Evolutionary conservation across 2,888 invertebrate species (phyloP).

Genomic region (Drosophila pseudotakahashii): DNA sequence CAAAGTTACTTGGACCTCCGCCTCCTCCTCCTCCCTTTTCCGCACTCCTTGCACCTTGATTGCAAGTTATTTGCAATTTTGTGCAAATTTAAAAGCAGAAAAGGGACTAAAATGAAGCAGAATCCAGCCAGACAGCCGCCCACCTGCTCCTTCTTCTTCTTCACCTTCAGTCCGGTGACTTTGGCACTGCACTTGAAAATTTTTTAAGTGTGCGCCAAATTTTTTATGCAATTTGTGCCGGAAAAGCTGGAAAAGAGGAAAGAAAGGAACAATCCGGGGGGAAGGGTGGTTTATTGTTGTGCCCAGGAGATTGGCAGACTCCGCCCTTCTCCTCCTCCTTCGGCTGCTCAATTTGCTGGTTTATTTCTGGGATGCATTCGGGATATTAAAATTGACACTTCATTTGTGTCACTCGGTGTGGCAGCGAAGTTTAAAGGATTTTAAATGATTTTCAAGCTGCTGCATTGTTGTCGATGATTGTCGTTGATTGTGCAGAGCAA

Average conservation of each 20-base stretch:
- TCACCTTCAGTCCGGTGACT: slow-evolving; percentile 15
- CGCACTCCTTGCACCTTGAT: slow-evolving; percentile 74
- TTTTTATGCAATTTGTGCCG: slow-evolving; percentile 65
- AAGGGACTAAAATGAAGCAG: slow-evolving; percentile 15
- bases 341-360: slow-evolving; percentile 62
- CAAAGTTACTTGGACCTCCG: slow-evolving; percentile 25
- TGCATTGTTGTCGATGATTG: slow-evolving; percentile 25
- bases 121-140: slow-evolving; percentile 18
- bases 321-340: slow-evolving; percentile 4
- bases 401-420: slow-evolving; percentile 57
- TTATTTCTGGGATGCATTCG: slow-evolving; percentile 27
- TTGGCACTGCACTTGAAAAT: slow-evolving; percentile 68
- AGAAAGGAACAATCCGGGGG: too few species aligned
- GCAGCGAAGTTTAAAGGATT: slow-evolving; percentile 34
- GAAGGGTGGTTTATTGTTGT: slow-evolving; percentile 8
- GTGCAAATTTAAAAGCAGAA: slow-evolving; percentile 61
- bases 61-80: slow-evolving; percentile 81
- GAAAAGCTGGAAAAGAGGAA: slow-evolving; percentile 1
- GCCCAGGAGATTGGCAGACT: slow-evolving; percentile 25
- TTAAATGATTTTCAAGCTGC: slow-evolving; percentile 40
- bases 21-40: slow-evolving; percentile 2
- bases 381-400: slow-evolving; percentile 69
- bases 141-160: neutral
- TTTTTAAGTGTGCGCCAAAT: slow-evolving; percentile 62
- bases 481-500: slow-evolving; percentile 34